Evolutionary conservation across 2,888 invertebrate species (phyloP).

Genomic region (Rambutsinella grinnellia): DNA sequence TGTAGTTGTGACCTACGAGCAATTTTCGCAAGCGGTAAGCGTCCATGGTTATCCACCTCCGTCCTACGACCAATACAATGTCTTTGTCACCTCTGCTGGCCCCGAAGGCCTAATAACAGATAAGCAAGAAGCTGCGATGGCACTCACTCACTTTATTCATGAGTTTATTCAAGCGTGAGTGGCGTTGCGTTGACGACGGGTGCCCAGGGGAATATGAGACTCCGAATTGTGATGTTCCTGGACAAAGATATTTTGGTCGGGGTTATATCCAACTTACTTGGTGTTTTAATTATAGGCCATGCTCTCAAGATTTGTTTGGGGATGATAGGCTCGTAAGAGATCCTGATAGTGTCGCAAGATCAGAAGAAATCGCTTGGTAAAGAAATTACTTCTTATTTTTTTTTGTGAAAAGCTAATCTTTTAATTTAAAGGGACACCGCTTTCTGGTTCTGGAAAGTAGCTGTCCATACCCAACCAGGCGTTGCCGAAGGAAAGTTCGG

Average conservation of each 20-base stretch:
- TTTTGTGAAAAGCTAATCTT: neutral
- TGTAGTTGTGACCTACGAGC: constrained; percentile 38
- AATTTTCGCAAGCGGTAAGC: constrained; percentile 55
- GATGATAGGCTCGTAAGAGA: constrained; percentile 49
- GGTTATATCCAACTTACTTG: constrained; percentile 58
- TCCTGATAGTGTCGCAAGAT: constrained; percentile 54
- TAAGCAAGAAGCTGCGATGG: constrained; percentile 61
- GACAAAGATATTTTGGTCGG: constrained; percentile 49
- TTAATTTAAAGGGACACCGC: constrained; percentile 29
- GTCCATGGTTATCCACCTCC: constrained; percentile 57
- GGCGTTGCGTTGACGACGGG: constrained; percentile 39
- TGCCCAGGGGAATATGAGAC: constrained; percentile 51
- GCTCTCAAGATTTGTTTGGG: constrained; percentile 46
- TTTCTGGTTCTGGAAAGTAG: constrained; percentile 57
- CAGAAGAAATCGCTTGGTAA: constrained; percentile 53
- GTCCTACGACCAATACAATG: constrained; percentile 40
- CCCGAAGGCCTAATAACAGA: constrained; percentile 43
- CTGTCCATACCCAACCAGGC: constrained; percentile 34
- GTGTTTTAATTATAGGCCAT: constrained; percentile 61
- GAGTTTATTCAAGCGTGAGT: constrained; percentile 60
- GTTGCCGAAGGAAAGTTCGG: constrained; percentile 51
- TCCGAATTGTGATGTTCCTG: constrained; percentile 41
- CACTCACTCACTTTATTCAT: constrained; percentile 55
- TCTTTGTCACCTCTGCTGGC: constrained; percentile 33
- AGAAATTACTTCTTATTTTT: neutral